Evolutionary conservation across 2,113 vertebrate species (phyloP).

Genomic region (Acanthochromis polyacanthus): DNA sequence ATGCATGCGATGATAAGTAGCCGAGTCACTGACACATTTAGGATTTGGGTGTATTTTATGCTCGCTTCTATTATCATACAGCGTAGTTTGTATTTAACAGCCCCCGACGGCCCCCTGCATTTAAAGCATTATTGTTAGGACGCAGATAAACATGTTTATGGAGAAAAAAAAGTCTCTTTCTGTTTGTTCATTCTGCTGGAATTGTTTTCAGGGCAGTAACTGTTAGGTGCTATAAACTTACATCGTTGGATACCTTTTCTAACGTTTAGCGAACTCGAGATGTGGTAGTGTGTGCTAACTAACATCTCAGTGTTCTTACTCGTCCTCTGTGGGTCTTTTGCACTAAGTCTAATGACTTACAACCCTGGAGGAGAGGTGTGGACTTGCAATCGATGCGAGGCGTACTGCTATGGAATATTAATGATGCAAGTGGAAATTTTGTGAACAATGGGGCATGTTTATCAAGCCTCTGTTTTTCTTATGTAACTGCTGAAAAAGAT

Average conservation of each 20-base stretch:
- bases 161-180: background rate
- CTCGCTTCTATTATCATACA: constrained; percentile 52
- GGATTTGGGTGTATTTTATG: constrained; percentile 70
- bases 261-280: background rate
- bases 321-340: background rate
- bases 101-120: constrained; percentile 33
- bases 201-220: background rate
- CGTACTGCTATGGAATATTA: constrained; percentile 3
- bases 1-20: constrained; percentile 67
- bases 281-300: background rate
- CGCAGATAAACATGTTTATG: constrained; percentile 39
- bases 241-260: background rate
- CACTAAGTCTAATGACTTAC: constrained; percentile 6
- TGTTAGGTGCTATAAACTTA: background rate
- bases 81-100: constrained; percentile 54
- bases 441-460: background rate
- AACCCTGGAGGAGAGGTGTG: background rate
- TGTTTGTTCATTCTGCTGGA: background rate
- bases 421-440: constrained; percentile 1
- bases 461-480: background rate
- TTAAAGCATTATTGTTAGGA: constrained; percentile 34
- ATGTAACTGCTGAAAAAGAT: background rate
- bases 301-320: background rate
- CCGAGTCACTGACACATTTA: constrained; percentile 63
- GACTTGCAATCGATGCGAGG: constrained; percentile 14